phyloP scores from a whole-genome alignment of 2,113 vertebrate species.

The Campylomormyrus tamandua region DNA sequence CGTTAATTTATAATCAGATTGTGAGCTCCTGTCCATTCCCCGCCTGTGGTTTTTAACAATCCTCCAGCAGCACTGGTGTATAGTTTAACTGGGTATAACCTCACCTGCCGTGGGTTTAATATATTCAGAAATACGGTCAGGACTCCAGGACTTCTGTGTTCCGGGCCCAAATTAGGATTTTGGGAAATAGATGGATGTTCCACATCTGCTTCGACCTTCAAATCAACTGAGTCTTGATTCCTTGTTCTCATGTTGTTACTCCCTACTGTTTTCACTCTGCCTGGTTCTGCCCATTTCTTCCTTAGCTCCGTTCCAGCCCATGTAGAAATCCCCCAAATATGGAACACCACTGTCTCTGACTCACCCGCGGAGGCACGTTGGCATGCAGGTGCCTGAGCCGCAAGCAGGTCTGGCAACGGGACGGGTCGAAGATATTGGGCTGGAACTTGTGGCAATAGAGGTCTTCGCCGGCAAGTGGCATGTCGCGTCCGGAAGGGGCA shows the following conservation, averaged over 20 bases:
- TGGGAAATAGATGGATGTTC: background rate
- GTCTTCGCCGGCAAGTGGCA: constrained; percentile 55
- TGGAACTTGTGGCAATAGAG: constrained; percentile 64
- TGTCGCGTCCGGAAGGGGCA: constrained; percentile 42
- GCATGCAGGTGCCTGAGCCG: constrained; percentile 59
- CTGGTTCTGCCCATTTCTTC: constrained; percentile 19
- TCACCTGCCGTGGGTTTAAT: background rate
- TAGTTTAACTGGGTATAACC: background rate
- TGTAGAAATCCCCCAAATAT: constrained; percentile 39
- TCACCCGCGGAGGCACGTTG: constrained; percentile 26
- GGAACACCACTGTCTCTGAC: background rate
- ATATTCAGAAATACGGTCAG: background rate
- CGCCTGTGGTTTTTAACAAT: background rate
- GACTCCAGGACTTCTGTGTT: background rate
- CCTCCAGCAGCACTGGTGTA: background rate
- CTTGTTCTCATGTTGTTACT: background rate
- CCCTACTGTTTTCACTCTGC: background rate
- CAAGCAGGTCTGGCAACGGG: constrained; percentile 72
- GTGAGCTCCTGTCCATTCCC: background rate
- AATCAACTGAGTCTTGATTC: background rate
- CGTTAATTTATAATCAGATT: constrained; percentile 32
- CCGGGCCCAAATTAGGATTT: background rate
- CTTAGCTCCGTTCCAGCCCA: background rate
- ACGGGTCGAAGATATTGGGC: constrained; percentile 72
- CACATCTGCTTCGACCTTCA: background rate